Evolutionary conservation across 2,888 invertebrate genomes (phyloP).

Genomic region (Tetheella fluctuosa): DNA sequence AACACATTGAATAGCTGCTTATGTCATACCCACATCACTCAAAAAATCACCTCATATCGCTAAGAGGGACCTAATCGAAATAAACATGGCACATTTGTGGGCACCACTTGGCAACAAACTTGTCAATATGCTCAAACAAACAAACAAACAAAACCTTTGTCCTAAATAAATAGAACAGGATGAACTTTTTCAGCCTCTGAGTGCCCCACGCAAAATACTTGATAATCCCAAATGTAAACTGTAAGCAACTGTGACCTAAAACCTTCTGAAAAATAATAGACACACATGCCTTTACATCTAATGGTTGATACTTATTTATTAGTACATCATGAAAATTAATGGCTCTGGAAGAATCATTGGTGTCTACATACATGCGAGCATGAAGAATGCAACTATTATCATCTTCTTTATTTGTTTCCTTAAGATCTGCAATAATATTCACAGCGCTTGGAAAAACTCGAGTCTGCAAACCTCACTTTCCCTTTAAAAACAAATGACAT

Average conservation of each 20-base stretch:
- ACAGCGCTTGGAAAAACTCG: neutral
- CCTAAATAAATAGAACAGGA: slow-evolving; percentile 39
- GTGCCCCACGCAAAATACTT: slow-evolving; percentile 17
- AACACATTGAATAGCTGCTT: neutral
- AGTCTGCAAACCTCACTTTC: neutral
- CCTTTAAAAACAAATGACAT: slow-evolving; percentile 1
- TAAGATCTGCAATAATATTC: neutral
- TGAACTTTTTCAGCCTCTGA: slow-evolving; percentile 27
- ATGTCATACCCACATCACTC: slow-evolving; percentile 21
- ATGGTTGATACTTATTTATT: too few relatives aligned
- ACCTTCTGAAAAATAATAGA: neutral
- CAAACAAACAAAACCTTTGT: slow-evolving; percentile 40
- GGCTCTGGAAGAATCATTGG: too few relatives aligned
- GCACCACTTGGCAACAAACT: slow-evolving; percentile 28
- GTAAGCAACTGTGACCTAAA: neutral
- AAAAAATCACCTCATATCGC: slow-evolving; percentile 18
- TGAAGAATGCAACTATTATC: neutral
- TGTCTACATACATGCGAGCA: too few relatives aligned
- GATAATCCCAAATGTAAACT: slow-evolving; percentile 11
- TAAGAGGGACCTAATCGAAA: slow-evolving; percentile 28
- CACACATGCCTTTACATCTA: neutral
- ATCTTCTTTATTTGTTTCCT: neutral
- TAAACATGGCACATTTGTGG: too few relatives aligned
- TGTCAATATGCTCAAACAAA: slow-evolving; percentile 28
- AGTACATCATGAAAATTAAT: too few relatives aligned